phyloP scores from a whole-genome alignment of 2,888 invertebrate species.

The Dioctria rufipes region DNA sequence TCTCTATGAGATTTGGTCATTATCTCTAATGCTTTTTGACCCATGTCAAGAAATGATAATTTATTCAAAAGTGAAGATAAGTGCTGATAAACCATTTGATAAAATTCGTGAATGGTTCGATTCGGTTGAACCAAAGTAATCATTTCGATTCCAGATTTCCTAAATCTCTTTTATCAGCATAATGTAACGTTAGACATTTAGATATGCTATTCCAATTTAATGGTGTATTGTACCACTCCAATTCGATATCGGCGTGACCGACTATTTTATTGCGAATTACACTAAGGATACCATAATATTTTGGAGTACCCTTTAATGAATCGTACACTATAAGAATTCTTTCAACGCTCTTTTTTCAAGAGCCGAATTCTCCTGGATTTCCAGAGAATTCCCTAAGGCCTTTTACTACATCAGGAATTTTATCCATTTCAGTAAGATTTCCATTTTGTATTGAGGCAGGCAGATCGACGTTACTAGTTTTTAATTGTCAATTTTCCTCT shows the following conservation, averaged over 20 bases:
- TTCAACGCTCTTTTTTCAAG: too few species aligned
- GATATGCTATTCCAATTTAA: conserved; percentile 38
- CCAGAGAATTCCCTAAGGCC: too few species aligned
- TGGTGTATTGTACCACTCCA: conserved; percentile 56
- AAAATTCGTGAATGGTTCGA: conserved; percentile 49
- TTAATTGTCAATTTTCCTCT: too few species aligned
- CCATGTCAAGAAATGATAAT: conserved; percentile 56
- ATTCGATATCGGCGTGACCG: conserved; percentile 49
- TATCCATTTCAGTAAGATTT: too few species aligned
- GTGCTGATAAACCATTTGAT: conserved; percentile 56
- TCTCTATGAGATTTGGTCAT: conserved; percentile 57
- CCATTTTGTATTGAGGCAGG: too few species aligned
- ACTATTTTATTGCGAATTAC: conserved; percentile 55
- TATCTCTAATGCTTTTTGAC: conserved; percentile 45
- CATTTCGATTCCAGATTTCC: conserved; percentile 54
- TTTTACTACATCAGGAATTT: too few species aligned
- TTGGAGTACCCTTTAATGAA: too few species aligned
- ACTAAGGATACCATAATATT: conserved; percentile 39
- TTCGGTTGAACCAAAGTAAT: conserved; percentile 42
- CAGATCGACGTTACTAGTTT: too few species aligned
- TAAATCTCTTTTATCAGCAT: conserved; percentile 55
- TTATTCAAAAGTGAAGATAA: conserved; percentile 57
- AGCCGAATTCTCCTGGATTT: too few species aligned
- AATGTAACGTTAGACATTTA: conserved; percentile 50
- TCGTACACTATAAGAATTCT: too few species aligned